Evolutionary conservation across 2,888 invertebrate species (phyloP).

Genomic region (Patella caerulea): DNA sequence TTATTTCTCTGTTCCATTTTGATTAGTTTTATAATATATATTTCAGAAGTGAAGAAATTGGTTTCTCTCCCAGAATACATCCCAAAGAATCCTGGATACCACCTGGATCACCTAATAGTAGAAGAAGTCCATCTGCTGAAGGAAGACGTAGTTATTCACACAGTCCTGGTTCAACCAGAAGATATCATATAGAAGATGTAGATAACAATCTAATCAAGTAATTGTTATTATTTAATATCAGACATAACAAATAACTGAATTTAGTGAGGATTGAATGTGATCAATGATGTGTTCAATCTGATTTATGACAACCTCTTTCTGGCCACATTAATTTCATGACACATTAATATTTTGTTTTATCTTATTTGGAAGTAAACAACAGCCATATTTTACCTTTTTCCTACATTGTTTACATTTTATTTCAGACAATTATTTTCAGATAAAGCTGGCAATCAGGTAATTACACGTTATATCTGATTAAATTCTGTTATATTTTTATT

Average conservation of each 20-base stretch:
- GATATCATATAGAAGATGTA: slow-evolving; percentile 37
- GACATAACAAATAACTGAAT: too few species aligned
- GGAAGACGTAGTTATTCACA: slow-evolving; percentile 44
- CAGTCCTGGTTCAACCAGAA: slow-evolving; percentile 37
- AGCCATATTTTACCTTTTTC: background rate
- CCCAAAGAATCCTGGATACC: slow-evolving; percentile 40
- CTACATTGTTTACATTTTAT: background rate
- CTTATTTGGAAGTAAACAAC: background rate
- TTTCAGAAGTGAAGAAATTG: background rate
- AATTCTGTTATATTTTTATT: too few species aligned
- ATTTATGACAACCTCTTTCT: background rate
- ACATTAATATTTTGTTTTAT: background rate
- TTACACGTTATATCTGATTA: too few species aligned
- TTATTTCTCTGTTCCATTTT: too few species aligned
- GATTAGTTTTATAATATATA: too few species aligned
- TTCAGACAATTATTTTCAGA: slow-evolving; percentile 26
- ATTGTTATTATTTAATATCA: slow-evolving; percentile 14
- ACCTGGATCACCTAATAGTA: slow-evolving; percentile 33
- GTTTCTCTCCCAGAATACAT: background rate
- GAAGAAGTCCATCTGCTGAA: slow-evolving; percentile 25
- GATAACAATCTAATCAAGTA: slow-evolving; percentile 49
- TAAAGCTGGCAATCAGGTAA: slow-evolving; percentile 10
- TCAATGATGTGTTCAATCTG: background rate
- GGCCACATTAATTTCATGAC: background rate
- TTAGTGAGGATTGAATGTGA: background rate